Conservation (phyloP, 2,888 invertebrate species). For the Steinernema scapterisci region DNA sequence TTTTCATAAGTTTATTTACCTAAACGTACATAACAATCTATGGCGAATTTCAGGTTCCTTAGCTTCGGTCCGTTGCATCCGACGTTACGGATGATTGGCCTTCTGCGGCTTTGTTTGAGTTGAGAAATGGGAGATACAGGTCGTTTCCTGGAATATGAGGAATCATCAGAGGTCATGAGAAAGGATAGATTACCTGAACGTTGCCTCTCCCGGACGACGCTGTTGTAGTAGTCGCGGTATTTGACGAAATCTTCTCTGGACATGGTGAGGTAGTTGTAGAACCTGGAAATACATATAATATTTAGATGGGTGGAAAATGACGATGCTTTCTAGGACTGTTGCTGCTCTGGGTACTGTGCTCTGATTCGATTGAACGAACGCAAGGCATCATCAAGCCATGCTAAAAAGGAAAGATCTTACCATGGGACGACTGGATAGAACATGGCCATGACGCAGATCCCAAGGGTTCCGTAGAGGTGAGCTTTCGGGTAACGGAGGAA, state of each 20-base stretch:
- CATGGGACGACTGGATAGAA: background rate
- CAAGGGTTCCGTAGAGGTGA: background rate
- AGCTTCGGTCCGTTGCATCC: background rate
- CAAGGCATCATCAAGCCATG: no score
- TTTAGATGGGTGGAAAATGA: background rate
- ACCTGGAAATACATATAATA: background rate
- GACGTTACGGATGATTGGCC: background rate
- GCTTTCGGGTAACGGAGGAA: background rate
- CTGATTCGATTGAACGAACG: no score
- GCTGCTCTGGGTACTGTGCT: no score
- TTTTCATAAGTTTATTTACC: background rate
- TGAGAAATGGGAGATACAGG: background rate
- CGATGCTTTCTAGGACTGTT: no score
- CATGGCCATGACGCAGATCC: background rate
- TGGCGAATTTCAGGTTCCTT: background rate
- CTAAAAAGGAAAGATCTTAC: background rate
- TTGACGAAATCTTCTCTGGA: background rate
- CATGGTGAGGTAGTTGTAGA: slow-evolving; percentile 10
- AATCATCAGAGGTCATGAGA: background rate
- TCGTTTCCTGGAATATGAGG: background rate
- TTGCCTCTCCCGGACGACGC: background rate
- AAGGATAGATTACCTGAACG: background rate
- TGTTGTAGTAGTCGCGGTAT: slow-evolving; percentile 7
- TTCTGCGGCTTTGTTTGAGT: background rate
- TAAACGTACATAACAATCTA: slow-evolving; percentile 2